phyloP scores from a whole-genome alignment of 2,113 vertebrate species.

The Heptranchias perlo region DNA sequence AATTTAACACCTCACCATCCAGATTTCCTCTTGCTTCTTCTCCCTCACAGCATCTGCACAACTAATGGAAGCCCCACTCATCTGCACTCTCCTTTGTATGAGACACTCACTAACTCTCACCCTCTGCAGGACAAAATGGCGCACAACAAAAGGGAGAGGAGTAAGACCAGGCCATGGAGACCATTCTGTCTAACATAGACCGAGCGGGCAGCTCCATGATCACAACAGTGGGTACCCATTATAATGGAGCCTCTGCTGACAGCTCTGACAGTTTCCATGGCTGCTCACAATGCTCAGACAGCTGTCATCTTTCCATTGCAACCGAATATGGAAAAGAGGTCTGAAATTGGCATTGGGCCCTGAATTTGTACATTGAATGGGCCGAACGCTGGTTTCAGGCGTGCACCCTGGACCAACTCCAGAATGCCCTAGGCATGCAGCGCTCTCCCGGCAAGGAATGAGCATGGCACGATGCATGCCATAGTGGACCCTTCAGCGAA shows the following conservation, averaged over 20 bases:
- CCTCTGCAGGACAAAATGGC: neutral
- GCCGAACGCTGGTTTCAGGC: neutral
- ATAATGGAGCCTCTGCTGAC: neutral
- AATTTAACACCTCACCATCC: neutral
- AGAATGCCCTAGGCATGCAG: neutral
- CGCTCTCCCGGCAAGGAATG: neutral
- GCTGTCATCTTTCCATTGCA: neutral
- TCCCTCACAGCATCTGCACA: neutral
- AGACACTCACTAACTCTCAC: neutral
- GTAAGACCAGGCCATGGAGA: neutral
- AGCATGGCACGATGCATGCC: neutral
- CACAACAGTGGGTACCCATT: neutral
- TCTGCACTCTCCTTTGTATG: neutral
- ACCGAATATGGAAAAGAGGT: neutral
- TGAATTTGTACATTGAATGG: neutral
- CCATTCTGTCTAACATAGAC: neutral
- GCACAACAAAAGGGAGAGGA: neutral
- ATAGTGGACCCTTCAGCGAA: neutral
- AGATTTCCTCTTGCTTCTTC: neutral
- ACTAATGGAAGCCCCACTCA: neutral
- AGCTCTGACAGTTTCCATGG: neutral
- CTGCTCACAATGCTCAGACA: neutral
- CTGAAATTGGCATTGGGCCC: neutral
- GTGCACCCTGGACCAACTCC: neutral
- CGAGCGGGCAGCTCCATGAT: neutral